Evolutionary conservation across 2,113 vertebrate genomes (phyloP).

Genomic region (Melierax canorus): DNA sequence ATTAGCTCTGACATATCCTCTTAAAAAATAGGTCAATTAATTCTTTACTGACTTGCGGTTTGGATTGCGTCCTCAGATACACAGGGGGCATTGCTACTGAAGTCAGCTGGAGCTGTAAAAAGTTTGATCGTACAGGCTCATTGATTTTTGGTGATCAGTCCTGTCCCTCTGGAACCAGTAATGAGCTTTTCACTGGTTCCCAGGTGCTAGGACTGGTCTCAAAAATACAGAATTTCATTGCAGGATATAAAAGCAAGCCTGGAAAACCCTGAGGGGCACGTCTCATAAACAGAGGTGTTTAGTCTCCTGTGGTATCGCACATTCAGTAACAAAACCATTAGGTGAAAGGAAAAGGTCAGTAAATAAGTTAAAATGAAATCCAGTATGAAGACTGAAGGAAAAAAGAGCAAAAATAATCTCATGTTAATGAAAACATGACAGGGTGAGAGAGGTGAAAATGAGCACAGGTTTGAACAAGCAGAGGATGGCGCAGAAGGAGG

Average conservation of each 20-base stretch:
- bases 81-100: neutral
- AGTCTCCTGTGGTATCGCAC: neutral
- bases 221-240: neutral
- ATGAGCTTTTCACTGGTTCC: neutral
- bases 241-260: neutral
- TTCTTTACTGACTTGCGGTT: slow-evolving; percentile 11
- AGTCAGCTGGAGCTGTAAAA: neutral
- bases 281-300: neutral
- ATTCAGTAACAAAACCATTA: neutral
- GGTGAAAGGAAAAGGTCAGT: neutral
- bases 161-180: neutral
- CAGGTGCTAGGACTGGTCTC: neutral
- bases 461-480: neutral
- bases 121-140: neutral
- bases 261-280: neutral
- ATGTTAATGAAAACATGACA: neutral
- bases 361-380: neutral
- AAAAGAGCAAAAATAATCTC: neutral
- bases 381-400: neutral
- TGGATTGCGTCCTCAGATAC: neutral
- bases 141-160: neutral
- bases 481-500: neutral
- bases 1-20: neutral
- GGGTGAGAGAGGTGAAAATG: neutral
- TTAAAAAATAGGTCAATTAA: slow-evolving; percentile 10